These are phyloP conservation scores for roundworm (Caenorhabditis elegans) DNA, from an alignment of 1,140 invertebrate genomes.

Conservation along the genomic window DNA sequence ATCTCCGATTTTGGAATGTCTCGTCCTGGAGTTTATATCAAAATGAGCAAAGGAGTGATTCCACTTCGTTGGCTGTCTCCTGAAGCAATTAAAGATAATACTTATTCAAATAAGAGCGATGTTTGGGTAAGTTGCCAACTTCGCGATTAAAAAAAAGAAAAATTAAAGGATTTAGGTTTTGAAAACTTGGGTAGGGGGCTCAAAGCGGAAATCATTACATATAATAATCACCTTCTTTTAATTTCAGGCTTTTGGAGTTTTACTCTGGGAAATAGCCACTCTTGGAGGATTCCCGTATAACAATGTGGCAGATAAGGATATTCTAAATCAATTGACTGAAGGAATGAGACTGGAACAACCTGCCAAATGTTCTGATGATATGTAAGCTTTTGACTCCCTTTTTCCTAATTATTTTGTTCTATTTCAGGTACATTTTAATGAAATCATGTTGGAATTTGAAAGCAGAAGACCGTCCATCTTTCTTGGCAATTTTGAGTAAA, in stretches of 20 bases:
- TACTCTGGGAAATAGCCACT: constrained; percentile 70
- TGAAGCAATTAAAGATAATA: constrained; percentile 47
- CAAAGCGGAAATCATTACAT: no score
- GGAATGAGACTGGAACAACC: constrained; percentile 43
- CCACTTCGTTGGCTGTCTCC: constrained; percentile 42
- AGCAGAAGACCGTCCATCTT: constrained; percentile 13
- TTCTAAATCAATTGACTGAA: constrained; percentile 31
- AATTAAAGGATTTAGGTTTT: no score
- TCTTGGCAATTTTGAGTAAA: constrained; percentile 16
- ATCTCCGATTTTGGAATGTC: constrained; percentile 93
- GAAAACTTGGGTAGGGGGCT: no score
- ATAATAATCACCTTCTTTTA: no score
- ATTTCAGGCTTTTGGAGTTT: constrained; percentile 68
- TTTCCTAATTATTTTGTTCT: neutral
- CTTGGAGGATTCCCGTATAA: constrained; percentile 70
- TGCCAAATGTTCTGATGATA: constrained; percentile 32
- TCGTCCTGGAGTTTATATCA: constrained; percentile 71
- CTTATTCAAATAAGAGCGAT: constrained; percentile 45
- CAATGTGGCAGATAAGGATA: constrained; percentile 46
- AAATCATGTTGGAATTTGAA: constrained; percentile 23
- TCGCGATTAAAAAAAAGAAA: neutral
- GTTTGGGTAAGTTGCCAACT: constrained; percentile 34
- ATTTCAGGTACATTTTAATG: constrained; percentile 27
- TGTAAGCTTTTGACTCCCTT: neutral
- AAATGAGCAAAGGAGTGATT: constrained; percentile 48